Base-by-base conservation (phyloP, 2,113 vertebrate genomes). In the Lasiurus borealis region DNA sequence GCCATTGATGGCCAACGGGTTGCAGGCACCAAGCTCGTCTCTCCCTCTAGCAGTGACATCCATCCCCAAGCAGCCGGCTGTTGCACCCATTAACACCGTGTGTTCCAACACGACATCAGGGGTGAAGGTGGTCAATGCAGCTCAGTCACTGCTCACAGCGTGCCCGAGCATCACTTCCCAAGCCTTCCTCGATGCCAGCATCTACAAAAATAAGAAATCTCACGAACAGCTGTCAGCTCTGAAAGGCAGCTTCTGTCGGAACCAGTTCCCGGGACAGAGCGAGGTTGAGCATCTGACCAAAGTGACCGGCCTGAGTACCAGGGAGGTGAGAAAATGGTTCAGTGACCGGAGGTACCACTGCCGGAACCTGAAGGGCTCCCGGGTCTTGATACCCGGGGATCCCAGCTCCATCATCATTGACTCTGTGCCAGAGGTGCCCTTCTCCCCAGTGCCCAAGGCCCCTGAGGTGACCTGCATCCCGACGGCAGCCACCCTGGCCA, bases 271-370 rank as follows among this genome's bases (percentile, higher is more conserved):
- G 0, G 99, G 99, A 86, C 99, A 99, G 96, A 98, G 99, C 0
- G 99, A 99, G 96, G 99, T 99, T 0, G 99, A 99, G 76, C 98
- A 99, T 44, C 99, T 99, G 91, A 99, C 99, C 34, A 98, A 98
- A 92, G 98, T 99, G 83, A 99, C 99, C 0, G 99, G 99, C 29
- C 98, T 99, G 59, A 98, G 99, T 1, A 99, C 99, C 52, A 99
- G 99, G 85, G 99, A 99, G 96, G 99, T 99, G 21, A 99, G 99
- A 34, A 99, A 99, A 93, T 99, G 99, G 99, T 99, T 99, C 98
- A 99, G 99, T 0, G 99, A 99, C 84, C 98, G 99, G 31, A 98
- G 99, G 44, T 99, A 99, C 98, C 99, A 99, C 97, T 99, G 99
- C 93, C 94, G 99, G 91, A 99, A 99, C 23, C 98, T 99, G 59